Conservation (phyloP, 2,797 vertebrate genomes). For the Eupleurogrammus muticus region DNA sequence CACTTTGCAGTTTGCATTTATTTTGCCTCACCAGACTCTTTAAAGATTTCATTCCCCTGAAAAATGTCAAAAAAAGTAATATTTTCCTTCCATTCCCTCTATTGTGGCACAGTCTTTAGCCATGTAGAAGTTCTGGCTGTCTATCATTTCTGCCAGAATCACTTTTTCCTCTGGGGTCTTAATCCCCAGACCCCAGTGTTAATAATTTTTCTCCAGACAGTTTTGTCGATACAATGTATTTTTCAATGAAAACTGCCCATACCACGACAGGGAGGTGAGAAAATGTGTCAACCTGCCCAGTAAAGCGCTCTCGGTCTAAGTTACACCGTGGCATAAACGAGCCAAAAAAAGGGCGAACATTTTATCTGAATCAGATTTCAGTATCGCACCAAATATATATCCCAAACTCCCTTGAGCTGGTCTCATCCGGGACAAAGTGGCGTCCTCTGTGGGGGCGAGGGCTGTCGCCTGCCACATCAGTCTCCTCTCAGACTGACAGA, state of each 20-base stretch:
- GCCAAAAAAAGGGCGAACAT: conserved; percentile 24
- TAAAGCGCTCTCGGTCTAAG: conserved; percentile 9
- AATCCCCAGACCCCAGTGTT: conserved; percentile 17
- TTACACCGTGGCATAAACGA: conserved; percentile 25
- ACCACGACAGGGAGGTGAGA: conserved; percentile 7
- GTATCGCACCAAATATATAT: conserved; percentile 2
- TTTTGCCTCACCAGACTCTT: neutral
- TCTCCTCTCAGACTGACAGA: conserved; percentile 40
- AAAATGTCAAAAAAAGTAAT: neutral
- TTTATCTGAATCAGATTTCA: conserved; percentile 5
- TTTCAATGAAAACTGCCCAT: conserved; percentile 17
- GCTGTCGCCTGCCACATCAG: conserved; percentile 50
- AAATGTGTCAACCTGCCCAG: conserved; percentile 11
- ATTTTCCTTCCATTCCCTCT: neutral
- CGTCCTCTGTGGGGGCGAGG: conserved; percentile 37
- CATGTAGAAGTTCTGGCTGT: neutral
- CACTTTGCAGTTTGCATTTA: neutral
- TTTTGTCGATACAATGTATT: conserved; percentile 17
- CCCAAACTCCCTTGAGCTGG: conserved; percentile 14
- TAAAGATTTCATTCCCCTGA: neutral
- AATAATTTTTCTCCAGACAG: conserved; percentile 14
- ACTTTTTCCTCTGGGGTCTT: neutral
- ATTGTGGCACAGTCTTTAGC: neutral
- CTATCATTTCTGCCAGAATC: conserved; percentile 5
- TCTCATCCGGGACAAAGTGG: conserved; percentile 8